Evolutionary conservation across 2,797 vertebrate species (phyloP).

Genomic region (Hypotaenidia okinawae): DNA sequence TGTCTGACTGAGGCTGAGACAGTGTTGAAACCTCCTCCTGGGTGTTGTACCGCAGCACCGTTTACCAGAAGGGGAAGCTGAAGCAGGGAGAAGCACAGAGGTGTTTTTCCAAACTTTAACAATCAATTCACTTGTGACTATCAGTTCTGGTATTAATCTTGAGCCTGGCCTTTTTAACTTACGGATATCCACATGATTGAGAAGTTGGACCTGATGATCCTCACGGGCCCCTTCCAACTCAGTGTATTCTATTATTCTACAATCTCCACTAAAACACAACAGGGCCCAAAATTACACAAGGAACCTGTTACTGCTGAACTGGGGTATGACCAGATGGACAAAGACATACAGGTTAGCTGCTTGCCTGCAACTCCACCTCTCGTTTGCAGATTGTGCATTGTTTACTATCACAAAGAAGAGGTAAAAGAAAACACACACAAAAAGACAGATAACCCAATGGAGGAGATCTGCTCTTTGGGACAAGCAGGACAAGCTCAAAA

Average conservation of each 20-base stretch:
- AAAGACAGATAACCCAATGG: neutral
- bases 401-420: constrained; percentile 58
- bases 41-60: neutral
- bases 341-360: constrained; percentile 48
- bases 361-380: constrained; percentile 64
- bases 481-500: neutral
- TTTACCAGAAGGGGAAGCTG: neutral
- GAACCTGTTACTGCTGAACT: neutral
- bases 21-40: neutral
- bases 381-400: constrained; percentile 46
- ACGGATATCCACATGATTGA: neutral
- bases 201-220: too few species aligned
- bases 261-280: too few species aligned
- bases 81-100: neutral
- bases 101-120: neutral
- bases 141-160: neutral
- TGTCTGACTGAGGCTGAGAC: neutral
- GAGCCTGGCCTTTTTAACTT: neutral
- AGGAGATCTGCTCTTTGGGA: neutral
- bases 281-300: neutral
- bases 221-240: too few species aligned
- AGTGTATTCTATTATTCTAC: too few species aligned
- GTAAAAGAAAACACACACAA: neutral
- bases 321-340: constrained; percentile 39
- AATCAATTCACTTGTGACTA: neutral